phyloP scores from a whole-genome alignment of 2,797 vertebrate species.

The Sphenopsis melanotis region DNA sequence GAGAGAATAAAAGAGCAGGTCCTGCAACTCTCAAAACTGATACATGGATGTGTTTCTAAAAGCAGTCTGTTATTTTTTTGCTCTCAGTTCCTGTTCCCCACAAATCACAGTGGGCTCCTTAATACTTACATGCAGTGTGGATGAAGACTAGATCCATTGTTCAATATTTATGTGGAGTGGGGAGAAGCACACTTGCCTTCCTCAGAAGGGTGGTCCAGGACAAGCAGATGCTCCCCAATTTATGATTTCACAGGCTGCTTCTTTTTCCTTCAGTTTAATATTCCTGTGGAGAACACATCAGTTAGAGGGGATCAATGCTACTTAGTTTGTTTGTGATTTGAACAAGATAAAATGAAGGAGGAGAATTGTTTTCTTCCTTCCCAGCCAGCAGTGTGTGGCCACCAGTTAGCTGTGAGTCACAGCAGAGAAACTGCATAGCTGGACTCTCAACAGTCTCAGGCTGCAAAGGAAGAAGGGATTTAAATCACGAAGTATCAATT shows the following conservation, averaged over 20 bases:
- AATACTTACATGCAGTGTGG: neutral
- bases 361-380: neutral
- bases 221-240: neutral
- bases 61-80: neutral
- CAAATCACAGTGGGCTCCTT: neutral
- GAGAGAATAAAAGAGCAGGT: neutral
- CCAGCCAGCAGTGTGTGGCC: neutral
- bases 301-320: neutral
- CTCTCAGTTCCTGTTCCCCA: neutral
- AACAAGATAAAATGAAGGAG: neutral
- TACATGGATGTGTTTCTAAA: neutral
- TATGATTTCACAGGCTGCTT: neutral
- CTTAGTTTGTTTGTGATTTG: neutral
- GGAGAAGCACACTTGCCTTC: neutral
- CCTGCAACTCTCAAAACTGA: neutral
- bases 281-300: neutral
- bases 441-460: neutral
- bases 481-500: neutral
- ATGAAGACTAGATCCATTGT: neutral
- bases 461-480: neutral
- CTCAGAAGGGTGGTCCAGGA: neutral
- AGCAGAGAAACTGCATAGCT: neutral
- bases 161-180: accelerated
- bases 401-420: neutral
- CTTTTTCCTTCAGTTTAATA: neutral